Percentiles rank a stretch among this genome's conserved stretches.
These are phyloP conservation scores for Galleria mellonella DNA, from an alignment of 1,140 invertebrate species.

Conservation along the genomic window DNA sequence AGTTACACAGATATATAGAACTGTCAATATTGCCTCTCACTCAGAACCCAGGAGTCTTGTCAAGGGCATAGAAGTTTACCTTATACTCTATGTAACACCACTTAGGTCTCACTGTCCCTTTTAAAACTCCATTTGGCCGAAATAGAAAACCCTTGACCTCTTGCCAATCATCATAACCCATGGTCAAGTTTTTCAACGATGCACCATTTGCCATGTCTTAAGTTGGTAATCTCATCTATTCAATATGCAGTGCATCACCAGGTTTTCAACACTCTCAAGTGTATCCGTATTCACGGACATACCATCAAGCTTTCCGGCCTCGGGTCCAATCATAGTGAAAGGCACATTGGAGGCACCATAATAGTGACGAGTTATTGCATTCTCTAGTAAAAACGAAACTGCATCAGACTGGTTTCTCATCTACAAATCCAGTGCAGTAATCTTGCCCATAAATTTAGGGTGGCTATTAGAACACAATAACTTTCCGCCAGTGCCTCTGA, in stretches of 20 bases:
- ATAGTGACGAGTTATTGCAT: conserved; percentile 75
- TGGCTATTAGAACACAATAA: conserved; percentile 75
- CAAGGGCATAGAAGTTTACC: conserved; percentile 35
- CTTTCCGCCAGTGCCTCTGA: conserved; percentile 86
- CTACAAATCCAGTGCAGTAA: conserved; percentile 65
- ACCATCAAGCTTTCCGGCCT: conserved; percentile 73
- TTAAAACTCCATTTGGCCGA: conserved; percentile 69
- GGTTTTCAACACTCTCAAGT: conserved; percentile 71
- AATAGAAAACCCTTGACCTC: conserved; percentile 72
- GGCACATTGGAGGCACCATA: conserved; percentile 72
- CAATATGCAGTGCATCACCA: conserved; percentile 63
- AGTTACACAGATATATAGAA: conserved; percentile 63
- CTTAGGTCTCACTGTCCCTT: conserved; percentile 40
- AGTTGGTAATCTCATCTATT: conserved; percentile 25
- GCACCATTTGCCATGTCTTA: conserved; percentile 43
- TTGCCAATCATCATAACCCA: conserved; percentile 51
- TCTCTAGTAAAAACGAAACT: conserved; percentile 56
- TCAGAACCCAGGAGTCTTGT: conserved; percentile 68
- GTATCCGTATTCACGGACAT: conserved; percentile 65
- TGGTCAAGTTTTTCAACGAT: conserved; percentile 73
- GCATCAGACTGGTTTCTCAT: conserved; percentile 49
- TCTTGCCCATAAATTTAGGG: conserved; percentile 42
- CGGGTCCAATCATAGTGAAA: conserved; percentile 70
- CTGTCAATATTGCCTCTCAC: conserved; percentile 64
- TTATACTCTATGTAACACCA: conserved; percentile 24